Conservation (phyloP, 2,888 invertebrate species). For the Agelastica alni region DNA sequence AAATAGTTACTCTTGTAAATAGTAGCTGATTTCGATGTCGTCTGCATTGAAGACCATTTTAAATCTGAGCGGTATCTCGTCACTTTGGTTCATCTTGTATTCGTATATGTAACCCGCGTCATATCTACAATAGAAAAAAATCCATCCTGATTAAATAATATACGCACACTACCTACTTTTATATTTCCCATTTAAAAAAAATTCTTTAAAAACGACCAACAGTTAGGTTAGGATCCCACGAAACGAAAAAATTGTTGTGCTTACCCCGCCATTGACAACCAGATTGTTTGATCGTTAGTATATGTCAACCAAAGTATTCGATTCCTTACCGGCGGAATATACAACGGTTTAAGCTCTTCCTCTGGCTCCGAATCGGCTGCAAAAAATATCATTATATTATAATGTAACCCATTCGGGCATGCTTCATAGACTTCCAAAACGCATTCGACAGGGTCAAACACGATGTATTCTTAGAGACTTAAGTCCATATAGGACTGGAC, state of each 20-base stretch:
- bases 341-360: constrained; percentile 60
- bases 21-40: constrained; percentile 63
- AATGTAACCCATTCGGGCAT: too few species aligned
- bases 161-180: too few species aligned
- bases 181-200: too few species aligned
- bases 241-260: too few species aligned
- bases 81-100: constrained; percentile 57
- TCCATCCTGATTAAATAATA: too few species aligned
- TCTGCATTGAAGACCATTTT: constrained; percentile 60
- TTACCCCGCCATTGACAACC: constrained; percentile 65
- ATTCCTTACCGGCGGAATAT: constrained; percentile 63
- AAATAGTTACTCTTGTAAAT: constrained; percentile 54
- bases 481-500: too few species aligned
- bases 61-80: constrained; percentile 54
- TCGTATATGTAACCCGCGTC: constrained; percentile 73
- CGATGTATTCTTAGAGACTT: too few species aligned
- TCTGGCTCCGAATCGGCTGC: constrained; percentile 64
- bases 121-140: constrained; percentile 54
- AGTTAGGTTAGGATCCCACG: too few species aligned
- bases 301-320: constrained; percentile 64
- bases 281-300: constrained; percentile 59
- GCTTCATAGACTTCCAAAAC: neutral
- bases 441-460: too few species aligned
- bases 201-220: too few species aligned
- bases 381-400: constrained; percentile 26